Evolutionary conservation across 2,113 vertebrate species (phyloP).

Genomic region (Protobothrops flavoviridis): DNA sequence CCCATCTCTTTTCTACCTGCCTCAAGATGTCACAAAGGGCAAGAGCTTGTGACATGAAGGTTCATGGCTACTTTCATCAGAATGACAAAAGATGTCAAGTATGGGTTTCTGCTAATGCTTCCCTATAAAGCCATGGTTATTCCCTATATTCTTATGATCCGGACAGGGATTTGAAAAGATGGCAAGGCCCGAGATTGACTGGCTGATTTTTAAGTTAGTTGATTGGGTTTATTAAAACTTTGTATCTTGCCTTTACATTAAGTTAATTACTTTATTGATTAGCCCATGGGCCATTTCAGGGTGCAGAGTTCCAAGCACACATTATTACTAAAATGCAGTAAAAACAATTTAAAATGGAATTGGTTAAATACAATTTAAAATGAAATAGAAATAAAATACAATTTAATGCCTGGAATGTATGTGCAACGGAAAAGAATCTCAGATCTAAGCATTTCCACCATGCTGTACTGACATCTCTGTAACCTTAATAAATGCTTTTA

Average conservation of each 20-base stretch:
- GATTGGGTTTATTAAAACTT: not conserved
- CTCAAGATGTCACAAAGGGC: not conserved
- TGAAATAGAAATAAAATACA: too few relatives aligned
- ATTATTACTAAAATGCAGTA: too few relatives aligned
- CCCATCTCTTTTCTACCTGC: not conserved
- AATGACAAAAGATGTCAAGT: not conserved
- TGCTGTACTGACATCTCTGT: too few relatives aligned
- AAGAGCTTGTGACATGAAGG: not conserved
- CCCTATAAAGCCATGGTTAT: not conserved
- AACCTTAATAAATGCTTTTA: too few relatives aligned
- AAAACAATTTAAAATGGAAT: too few relatives aligned
- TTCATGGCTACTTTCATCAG: not conserved
- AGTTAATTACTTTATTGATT: not conserved
- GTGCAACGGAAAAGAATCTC: too few relatives aligned
- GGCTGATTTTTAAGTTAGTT: not conserved
- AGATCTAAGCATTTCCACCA: too few relatives aligned
- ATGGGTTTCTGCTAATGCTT: not conserved
- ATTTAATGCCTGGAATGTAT: too few relatives aligned
- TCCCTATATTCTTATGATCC: not conserved
- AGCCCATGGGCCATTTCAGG: too few relatives aligned
- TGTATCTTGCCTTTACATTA: not conserved
- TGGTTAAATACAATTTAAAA: too few relatives aligned
- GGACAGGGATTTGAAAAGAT: not conserved
- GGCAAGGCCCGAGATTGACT: not conserved
- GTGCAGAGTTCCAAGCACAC: too few relatives aligned